Evolutionary conservation across 2,113 vertebrate genomes (phyloP).

Genomic region (Grammomys dolichurus): DNA sequence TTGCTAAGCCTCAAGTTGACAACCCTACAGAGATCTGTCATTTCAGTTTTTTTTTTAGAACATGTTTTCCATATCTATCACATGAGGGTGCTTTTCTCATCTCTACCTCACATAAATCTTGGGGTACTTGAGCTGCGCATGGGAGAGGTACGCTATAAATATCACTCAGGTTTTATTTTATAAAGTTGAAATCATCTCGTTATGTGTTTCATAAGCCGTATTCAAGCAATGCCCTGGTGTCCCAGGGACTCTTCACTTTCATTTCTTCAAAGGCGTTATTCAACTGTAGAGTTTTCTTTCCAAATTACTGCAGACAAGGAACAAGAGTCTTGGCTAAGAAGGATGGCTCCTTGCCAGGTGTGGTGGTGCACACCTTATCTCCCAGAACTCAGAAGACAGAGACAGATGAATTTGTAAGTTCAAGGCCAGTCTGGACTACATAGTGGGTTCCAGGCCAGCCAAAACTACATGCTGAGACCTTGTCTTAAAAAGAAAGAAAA

Average conservation of each 20-base stretch:
- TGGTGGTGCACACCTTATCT: background rate
- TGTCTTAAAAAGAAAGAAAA: background rate
- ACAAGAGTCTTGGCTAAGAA: background rate
- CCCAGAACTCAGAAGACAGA: background rate
- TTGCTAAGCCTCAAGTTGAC: conserved; percentile 57
- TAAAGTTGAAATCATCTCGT: conserved; percentile 57
- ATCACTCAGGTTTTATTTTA: conserved; percentile 37
- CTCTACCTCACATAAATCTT: conserved; percentile 51
- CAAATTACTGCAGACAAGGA: background rate
- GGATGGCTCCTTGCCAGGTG: background rate
- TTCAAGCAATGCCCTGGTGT: background rate
- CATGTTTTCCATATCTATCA: conserved; percentile 57
- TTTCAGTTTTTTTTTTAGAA: conserved; percentile 37
- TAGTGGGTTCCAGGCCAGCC: background rate
- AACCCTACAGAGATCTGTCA: conserved; percentile 59
- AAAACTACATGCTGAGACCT: background rate
- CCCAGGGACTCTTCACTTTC: background rate
- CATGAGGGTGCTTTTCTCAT: conserved; percentile 45
- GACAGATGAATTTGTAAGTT: background rate
- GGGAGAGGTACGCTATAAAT: conserved; percentile 50
- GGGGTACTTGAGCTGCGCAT: conserved; percentile 11
- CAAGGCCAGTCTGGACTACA: background rate
- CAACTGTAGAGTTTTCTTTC: conserved; percentile 43
- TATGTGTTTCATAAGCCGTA: conserved; percentile 49
- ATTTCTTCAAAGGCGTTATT: conserved; percentile 47